A percentile compares a stretch with the other conserved stretches of the same genome.
Conservation (phyloP, 2,888 invertebrate genomes). For the Drosophila barbarae region DNA sequence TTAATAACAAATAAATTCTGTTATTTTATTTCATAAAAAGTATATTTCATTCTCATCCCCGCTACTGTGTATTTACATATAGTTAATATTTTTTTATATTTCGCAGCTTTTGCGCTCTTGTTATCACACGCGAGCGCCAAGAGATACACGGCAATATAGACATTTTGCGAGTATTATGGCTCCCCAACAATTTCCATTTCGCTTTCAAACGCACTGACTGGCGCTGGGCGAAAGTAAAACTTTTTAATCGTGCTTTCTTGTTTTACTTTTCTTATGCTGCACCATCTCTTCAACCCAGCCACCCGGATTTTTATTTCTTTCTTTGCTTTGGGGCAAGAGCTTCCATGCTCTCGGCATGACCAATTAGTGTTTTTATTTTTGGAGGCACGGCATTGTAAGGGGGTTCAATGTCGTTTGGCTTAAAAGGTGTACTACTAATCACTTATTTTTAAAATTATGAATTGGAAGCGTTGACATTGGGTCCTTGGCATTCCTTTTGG, state of each 20-base stretch:
- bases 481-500: slow-evolving; percentile 18
- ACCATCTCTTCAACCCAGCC: neutral
- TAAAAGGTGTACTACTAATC: slow-evolving; percentile 46
- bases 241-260: slow-evolving; percentile 13
- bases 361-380: slow-evolving; percentile 54
- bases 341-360: slow-evolving; percentile 14
- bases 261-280: slow-evolving; percentile 6
- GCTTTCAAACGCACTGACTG: slow-evolving; percentile 54
- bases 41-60: neutral
- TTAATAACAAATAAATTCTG: neutral
- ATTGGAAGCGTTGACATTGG: neutral
- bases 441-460: slow-evolving; percentile 60
- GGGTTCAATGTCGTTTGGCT: slow-evolving; percentile 59
- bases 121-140: slow-evolving; percentile 20
- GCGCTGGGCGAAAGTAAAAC: slow-evolving; percentile 52
- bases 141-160: slow-evolving; percentile 12
- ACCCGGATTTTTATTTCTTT: slow-evolving; percentile 4
- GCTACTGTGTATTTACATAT: slow-evolving; percentile 10
- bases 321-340: slow-evolving; percentile 26
- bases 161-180: slow-evolving; percentile 6
- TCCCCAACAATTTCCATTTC: slow-evolving; percentile 58
- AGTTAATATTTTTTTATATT: slow-evolving; percentile 27
- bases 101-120: slow-evolving; percentile 31
- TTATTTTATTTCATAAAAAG: neutral
- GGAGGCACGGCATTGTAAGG: slow-evolving; percentile 62